Evolutionary conservation across 2,797 vertebrate genomes (phyloP), one percentile per base, ranked within the genome.

Genomic region (Takifugu ocellatus): DNA sequence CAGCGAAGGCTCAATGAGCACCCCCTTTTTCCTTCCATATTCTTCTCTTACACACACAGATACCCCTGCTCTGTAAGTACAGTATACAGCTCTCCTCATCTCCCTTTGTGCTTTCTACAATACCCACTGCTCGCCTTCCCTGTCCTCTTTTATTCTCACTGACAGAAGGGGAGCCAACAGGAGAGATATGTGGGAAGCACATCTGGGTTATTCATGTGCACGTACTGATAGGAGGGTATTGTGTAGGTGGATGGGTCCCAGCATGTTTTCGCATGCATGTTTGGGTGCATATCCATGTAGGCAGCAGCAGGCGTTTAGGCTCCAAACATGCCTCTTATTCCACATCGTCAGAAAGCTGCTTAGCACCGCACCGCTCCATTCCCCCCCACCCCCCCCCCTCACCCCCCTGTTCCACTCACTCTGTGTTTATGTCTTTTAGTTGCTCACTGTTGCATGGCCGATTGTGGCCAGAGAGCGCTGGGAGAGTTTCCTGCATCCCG

Each of bases 201-300:
- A 81, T 82, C 70, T 75, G 72, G 72, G 82, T 78, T 83, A 65
- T 63, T 79, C 74, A 49, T 81, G 76, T 71, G 74, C 62, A 6
- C 2, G 58, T 57, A 64, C 69, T 8, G 64, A 85, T 79, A 75
- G 68, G 57, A 70, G 64, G 10, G 59, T 24, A n/a, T 14, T 10
- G 56, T 25, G 74, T 75, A 17, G 76, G 81, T 10, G 75, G 66
- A 51, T 49, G 56, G 60, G 66, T 72, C 62, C 65, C 49, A 5
- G 43, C 14, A 53, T 56, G 51, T 63, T 63, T 68, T 57, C 29
- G 17, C 56, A 24, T 64, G 59, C 27, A 25, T 27, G 17, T 55
- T 58, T 61, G 10, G 4, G 46, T 48, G 46, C 10, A 11, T 45
- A 45, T 42, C 66, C 58, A 68, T 71, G 72, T 75, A 47, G 60